Percentiles rank a stretch among this genome's conserved stretches.
phyloP scores from a whole-genome alignment of 92 coral and sea anemone species.

The Epizoanthus fatuus region DNA sequence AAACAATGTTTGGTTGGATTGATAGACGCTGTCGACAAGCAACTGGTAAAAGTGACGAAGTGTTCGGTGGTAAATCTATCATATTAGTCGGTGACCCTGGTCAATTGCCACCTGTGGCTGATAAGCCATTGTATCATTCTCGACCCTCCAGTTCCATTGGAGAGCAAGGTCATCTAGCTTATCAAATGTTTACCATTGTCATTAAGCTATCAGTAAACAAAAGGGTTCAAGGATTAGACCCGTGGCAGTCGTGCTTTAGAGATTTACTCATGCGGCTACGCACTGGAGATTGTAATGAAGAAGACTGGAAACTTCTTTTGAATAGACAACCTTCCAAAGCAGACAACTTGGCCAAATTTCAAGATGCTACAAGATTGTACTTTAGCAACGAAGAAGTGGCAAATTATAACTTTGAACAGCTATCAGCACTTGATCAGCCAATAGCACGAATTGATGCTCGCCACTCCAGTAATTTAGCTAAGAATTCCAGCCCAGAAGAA shows the following conservation, averaged over 20 bases:
- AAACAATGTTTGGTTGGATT: slow-evolving; percentile 22
- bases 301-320: slow-evolving; percentile 63
- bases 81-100: slow-evolving; percentile 60
- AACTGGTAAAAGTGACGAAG: too few relatives aligned
- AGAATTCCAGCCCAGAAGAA: slow-evolving; percentile 26
- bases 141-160: slow-evolving; percentile 50
- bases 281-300: slow-evolving; percentile 53
- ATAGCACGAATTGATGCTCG: slow-evolving; percentile 39
- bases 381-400: slow-evolving; percentile 54
- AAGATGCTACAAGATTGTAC: slow-evolving; percentile 34
- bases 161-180: slow-evolving; percentile 65
- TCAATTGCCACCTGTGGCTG: slow-evolving; percentile 58
- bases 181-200: slow-evolving; percentile 58
- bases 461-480: slow-evolving; percentile 46
- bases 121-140: slow-evolving; percentile 62
- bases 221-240: slow-evolving; percentile 58
- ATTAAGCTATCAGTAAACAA: slow-evolving; percentile 57
- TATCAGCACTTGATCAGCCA: slow-evolving; percentile 52
- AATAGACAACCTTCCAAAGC: slow-evolving; percentile 40
- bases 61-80: slow-evolving; percentile 65
- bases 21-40: too few relatives aligned
- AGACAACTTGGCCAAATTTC: slow-evolving; percentile 45
- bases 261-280: slow-evolving; percentile 53
- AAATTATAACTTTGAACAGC: not conserved
- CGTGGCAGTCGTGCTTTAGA: slow-evolving; percentile 49